Evolutionary conservation across 2,888 invertebrate species (phyloP), one percentile per base, ranked within the genome.

Genomic region (Archaeoteleia sp.): DNA sequence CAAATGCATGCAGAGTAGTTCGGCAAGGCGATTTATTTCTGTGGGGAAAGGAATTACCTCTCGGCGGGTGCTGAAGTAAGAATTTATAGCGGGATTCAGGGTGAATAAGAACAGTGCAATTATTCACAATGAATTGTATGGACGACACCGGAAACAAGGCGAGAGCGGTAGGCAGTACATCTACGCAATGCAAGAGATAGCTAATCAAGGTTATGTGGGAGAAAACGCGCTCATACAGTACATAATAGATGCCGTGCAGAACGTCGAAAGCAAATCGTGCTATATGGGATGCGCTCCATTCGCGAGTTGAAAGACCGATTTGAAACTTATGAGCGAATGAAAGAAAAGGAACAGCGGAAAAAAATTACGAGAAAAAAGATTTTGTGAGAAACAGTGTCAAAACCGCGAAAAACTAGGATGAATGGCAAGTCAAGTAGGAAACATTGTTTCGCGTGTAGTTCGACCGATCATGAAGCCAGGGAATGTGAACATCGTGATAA

Each of bases 141-240:
- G 37, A 13, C 58, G 68, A 0, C 71, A 51, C 20, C 57, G 37
- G 9, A 43, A 63, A 7, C n/a, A 40, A 0, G 34, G 29, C 10
- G 69, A 74, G 46, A 72, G 23, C 1, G 20, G 34, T 2, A 40
- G 54, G 12, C 57, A 74, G 10, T 75, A 75, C 27, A 13, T 72
- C 0, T 71, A 69, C 5, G 53, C 61, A 0, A 74, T 74, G 72
- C 53, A 53, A 12, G 66, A 67, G 9, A 74, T 72, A 7, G 72
- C 61, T 0, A 61, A 37, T 1, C 67, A 73, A 53, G 71, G 63
- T 0, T 1, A 53, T n/a, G 13, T 75, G 0, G 71, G 73, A 20
- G 66, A 70, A n/a, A 58, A 55, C 1, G 73, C 73, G 0, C 2
- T 73, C 1, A 62, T 75, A 0, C 67, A 73, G 1, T 60, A 74